Evolutionary conservation across 2,888 invertebrate genomes (phyloP), one percentile per base, ranked within the genome.

Genomic region (Caenorhabditis zanzibari): DNA sequence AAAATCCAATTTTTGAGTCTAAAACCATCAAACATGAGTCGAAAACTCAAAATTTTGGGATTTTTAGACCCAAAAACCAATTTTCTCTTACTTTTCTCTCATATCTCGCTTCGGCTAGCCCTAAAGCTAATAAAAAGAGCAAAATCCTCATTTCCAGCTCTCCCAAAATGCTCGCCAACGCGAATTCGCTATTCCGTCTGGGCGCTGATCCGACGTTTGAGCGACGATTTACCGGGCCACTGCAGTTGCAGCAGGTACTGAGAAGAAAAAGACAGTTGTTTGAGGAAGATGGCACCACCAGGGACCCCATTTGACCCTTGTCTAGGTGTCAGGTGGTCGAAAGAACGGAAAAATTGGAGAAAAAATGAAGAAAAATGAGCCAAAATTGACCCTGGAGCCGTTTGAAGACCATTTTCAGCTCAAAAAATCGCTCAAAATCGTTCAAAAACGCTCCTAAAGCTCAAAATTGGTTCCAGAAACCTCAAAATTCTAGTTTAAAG

Each of bases 151-250:
- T 22, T 35, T 28, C n/a, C 58, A 32, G 49, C 44, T 14, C 44
- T n/a, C 24, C 14, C 16, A 66, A 22, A 47, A 88, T 88, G 88
- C 77, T 88, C 35, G 89, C 85, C 38, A 89, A 89, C 69, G 74
- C 84, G 44, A 86, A 84, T 61, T 89, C 89, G 28, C 74, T 89
- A 24, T 85, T 83, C 47, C 71, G 75, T 7, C 54, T 89, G 7
- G 88, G 87, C 16, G 81, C 61, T 22, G 89, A 89, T 87, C 81
- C 86, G 56, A 82, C 77, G 14, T 87, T 86, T 58, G 89, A 88
- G 68, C 66, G 85, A 9, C 72, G 86, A 59, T 84, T 86, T 52
- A 72, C 86, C 10, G 89, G 89, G 9, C 76, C 85, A 1, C 81
- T 89, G 41, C 85, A 88, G 77, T 64, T 89, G 28, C 85, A 85